These are phyloP conservation scores for Sarcophaga carnaria DNA, from an alignment of 2,888 invertebrate genomes.

Conservation along the genomic window DNA sequence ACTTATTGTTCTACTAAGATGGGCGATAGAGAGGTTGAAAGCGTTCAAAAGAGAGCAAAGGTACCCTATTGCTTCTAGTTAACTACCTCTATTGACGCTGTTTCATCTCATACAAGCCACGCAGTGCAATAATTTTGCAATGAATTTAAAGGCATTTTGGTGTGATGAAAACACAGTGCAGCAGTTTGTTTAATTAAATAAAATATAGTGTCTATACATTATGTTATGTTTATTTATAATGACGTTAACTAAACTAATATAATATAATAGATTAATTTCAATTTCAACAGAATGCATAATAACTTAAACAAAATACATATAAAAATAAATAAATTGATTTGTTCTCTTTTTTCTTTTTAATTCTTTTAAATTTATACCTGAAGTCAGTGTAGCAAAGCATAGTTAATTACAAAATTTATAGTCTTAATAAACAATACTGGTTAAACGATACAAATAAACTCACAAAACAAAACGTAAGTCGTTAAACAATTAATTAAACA, in stretches of 20 bases:
- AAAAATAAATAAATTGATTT: conserved; percentile 13
- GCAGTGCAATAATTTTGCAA: no score
- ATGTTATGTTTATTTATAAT: background rate
- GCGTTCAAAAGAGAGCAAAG: no score
- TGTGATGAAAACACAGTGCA: no score
- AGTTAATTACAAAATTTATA: conserved; percentile 30
- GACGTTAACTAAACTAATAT: background rate
- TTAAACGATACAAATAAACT: conserved; percentile 29
- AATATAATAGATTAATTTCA: conserved; percentile 27
- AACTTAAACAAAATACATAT: conserved; percentile 27
- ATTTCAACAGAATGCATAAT: conserved; percentile 42
- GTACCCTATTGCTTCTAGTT: no score
- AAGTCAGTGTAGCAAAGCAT: conserved; percentile 2
- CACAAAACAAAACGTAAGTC: no score
- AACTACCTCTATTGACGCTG: no score
- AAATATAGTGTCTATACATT: no score
- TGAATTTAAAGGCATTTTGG: no score
- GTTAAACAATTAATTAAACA: conserved; percentile 38
- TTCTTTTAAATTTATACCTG: conserved; percentile 15
- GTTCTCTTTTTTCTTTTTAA: background rate
- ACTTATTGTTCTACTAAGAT: no score
- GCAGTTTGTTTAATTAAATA: no score
- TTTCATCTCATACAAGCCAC: no score
- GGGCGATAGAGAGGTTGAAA: no score
- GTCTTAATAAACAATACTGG: conserved; percentile 55